Evolutionary conservation across 2,888 invertebrate genomes (phyloP), one percentile per base, ranked within the genome.

Genomic region (Vesta saturnalis): DNA sequence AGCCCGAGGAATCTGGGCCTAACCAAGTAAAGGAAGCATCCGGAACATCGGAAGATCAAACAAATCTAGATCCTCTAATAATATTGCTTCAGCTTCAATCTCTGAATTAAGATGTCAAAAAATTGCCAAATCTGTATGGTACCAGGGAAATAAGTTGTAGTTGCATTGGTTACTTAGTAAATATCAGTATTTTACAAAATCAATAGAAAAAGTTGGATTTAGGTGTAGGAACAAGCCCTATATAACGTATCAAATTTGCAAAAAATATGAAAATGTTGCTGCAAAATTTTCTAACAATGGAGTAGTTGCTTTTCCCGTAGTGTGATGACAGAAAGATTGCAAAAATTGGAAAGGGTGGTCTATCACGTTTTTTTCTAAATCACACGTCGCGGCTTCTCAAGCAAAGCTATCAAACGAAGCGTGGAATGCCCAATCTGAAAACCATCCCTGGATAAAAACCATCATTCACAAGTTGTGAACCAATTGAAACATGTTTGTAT

Each of bases 281-380:
- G 22, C 15, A 8, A 59, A 59, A n/a, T 59, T 59, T 22, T 22
- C 47, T 3, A 59, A 21, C n/a, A 47, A 59, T 59, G n/a, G n/a
- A n/a, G n/a, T 22, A 10, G 21, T 47, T 8, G n/a, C 18, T n/a
- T 15, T 19, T 19, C 59, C 1, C 4, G 15, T 1, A 39, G 35
- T 19, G 39, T 57, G 10, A 15, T 3, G 19, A 10, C 19, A n/a
- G 57, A 57, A 35, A 43, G 14, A 21, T 21, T 21, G 19, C 39
- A 47, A 22, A 18, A 49, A 59, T n/a, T 46, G 1, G 47, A 59
- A 47, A n/a, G n/a, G n/a, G n/a, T n/a, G n/a, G n/a, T n/a, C n/a
- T n/a, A n/a, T n/a, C n/a, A n/a, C n/a, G n/a, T n/a, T n/a, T n/a
- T n/a, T n/a, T n/a, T n/a, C n/a, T n/a, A n/a, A n/a, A n/a, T n/a